Percentiles rank a stretch among this genome's conserved stretches.
Evolutionary conservation across 1,140 invertebrate genomes (phyloP).

Genomic region (Drosophila teissieri): DNA sequence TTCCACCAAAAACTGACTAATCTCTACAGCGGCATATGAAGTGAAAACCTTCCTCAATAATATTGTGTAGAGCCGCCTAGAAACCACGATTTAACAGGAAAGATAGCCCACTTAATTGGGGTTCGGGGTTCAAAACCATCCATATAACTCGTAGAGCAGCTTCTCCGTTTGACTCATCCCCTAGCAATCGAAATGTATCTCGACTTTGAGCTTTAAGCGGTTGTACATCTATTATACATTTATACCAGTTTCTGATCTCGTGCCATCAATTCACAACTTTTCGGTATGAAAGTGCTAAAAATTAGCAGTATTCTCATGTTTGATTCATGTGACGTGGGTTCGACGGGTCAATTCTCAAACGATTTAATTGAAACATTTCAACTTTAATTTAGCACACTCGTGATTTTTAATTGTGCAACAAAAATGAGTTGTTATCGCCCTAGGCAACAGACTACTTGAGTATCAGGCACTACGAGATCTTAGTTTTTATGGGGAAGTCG

Average conservation of each 20-base stretch:
- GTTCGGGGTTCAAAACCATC: neutral
- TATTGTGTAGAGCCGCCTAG: neutral
- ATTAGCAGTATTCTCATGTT: conserved; percentile 6
- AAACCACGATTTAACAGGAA: neutral
- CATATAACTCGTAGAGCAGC: conserved; percentile 10
- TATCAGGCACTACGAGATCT: neutral
- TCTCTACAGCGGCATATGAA: neutral
- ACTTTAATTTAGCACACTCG: conserved; percentile 22
- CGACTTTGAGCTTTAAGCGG: conserved; percentile 11
- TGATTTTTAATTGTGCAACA: conserved; percentile 33
- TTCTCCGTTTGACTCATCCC: conserved; percentile 23
- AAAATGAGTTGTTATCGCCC: conserved; percentile 28
- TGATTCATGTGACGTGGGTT: conserved; percentile 4
- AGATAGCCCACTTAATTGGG: neutral
- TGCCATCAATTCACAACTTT: conserved; percentile 26
- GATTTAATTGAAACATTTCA: conserved; percentile 38
- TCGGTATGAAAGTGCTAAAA: conserved; percentile 39
- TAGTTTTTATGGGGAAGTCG: neutral
- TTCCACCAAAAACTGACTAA: neutral
- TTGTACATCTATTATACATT: neutral
- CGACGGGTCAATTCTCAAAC: conserved; percentile 19
- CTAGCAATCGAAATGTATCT: neutral
- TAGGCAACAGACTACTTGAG: conserved; percentile 17
- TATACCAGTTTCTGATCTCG: conserved; percentile 31
- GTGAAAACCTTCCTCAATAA: conserved; percentile 6